Evolutionary conservation across 92 coral and sea anemone species (phyloP), one percentile per base, ranked within the genome.

Genomic region (Heliopora coerulea): DNA sequence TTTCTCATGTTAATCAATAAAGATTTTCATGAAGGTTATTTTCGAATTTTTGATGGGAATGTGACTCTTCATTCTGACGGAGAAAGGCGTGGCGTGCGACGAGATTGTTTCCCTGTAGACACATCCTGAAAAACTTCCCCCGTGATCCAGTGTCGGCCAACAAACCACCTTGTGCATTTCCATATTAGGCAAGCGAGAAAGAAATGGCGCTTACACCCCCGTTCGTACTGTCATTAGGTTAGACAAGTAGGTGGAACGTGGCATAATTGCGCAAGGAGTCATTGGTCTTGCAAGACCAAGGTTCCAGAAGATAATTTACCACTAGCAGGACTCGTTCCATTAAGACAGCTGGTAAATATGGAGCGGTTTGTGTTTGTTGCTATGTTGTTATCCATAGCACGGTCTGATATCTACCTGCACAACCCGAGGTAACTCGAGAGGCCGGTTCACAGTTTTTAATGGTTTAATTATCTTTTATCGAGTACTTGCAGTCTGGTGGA

Each of bases 351-450:
- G 42, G 15, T 46, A 6, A 46, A 69, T n/a, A 85, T 88, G 89
- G 39, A 62, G 56, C 49, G 56, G 25, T 17, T 86, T 50, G 34
- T 86, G 0, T 35, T 59, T 0, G 49, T 83, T 2, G 72, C 65
- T 60, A 40, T 82, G 40, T 48, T 88, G 24, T 54, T 83, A 30
- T 74, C 48, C 14, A 56, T 59, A 37, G 89, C 64, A n/a, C 49
- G 72, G 37, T 96, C 82, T 21, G 97, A 91, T 72, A 83, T 91
- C 33, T 91, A 91, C 62, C 37, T 91, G 41, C 97, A 91, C 84
- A 91, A 91, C 63, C 97, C 97, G 12, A 90, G 97, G 97, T 91
- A 80, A 48, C 15, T 30, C 37, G 5, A 14, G 15, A n/a, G 30
- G 11, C 20, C 14, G 2, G 34, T 33, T 23, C 24, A 69, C n/a